These are phyloP conservation scores for Agrotis ipsilon DNA, from an alignment of 2,888 invertebrate species.

Conservation along the genomic window DNA sequence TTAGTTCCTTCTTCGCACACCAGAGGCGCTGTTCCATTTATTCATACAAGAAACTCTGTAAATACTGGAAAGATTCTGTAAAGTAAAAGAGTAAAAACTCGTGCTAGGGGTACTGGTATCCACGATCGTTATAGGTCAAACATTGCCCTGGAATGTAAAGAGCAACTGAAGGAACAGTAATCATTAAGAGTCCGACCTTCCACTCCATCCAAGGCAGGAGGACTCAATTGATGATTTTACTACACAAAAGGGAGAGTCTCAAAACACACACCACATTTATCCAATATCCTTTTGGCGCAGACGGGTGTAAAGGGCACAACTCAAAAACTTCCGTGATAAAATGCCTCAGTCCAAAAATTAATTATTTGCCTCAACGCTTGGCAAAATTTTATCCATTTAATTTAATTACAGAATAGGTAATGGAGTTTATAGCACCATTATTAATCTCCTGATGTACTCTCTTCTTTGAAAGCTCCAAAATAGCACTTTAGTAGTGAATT, in stretches of 20 bases:
- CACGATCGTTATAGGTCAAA: no score
- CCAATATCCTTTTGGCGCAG: background rate
- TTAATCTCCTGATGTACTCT: constrained; percentile 80
- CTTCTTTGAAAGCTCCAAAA: constrained; percentile 66
- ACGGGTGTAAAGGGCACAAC: constrained; percentile 51
- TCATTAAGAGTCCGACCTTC: no score
- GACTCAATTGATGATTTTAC: no score
- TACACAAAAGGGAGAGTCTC: background rate
- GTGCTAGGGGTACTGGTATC: no score
- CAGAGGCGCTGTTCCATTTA: no score
- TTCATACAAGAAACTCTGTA: no score
- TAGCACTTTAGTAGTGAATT: constrained; percentile 39
- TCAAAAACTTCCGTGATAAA: constrained; percentile 67
- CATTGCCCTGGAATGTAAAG: no score
- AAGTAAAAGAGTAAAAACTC: no score
- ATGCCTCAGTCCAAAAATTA: constrained; percentile 76
- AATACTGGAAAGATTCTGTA: no score
- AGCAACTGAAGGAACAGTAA: no score
- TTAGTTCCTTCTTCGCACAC: no score
- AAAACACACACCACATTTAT: constrained; percentile 36
- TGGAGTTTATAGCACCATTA: constrained; percentile 84
- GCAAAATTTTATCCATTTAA: constrained; percentile 84
- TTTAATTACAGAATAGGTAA: constrained; percentile 86
- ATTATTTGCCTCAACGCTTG: constrained; percentile 79
- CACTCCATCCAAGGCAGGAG: no score